Evolutionary conservation across 2,888 invertebrate species (phyloP).

Genomic region (Thyatira batis): DNA sequence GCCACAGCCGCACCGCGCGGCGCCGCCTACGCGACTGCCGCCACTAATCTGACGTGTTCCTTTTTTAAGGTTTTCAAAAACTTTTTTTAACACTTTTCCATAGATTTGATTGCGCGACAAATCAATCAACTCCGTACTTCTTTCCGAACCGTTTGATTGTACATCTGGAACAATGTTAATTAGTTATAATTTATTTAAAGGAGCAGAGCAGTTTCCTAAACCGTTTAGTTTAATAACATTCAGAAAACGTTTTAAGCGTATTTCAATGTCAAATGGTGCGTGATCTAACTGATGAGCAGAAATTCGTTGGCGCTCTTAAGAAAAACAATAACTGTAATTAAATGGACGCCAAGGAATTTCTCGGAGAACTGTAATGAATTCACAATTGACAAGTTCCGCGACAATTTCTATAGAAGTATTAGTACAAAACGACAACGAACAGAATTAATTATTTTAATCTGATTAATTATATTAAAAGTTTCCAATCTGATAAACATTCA

Average conservation of each 20-base stretch:
- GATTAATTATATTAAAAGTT: not conserved
- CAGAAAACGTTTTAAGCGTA: slow-evolving; percentile 40
- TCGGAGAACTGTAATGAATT: slow-evolving; percentile 34
- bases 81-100: slow-evolving; percentile 18
- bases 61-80: slow-evolving; percentile 27
- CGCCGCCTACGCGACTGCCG: slow-evolving; percentile 63
- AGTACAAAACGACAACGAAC: not conserved
- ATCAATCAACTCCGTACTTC: slow-evolving; percentile 31
- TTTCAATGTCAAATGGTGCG: slow-evolving; percentile 51
- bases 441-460: slow-evolving; percentile 1
- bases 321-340: slow-evolving; percentile 62
- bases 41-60: slow-evolving; percentile 30
- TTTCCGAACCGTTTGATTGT: slow-evolving; percentile 18
- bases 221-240: slow-evolving; percentile 7
- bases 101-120: slow-evolving; percentile 12
- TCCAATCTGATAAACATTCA: not conserved
- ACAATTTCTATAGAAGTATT: slow-evolving; percentile 17
- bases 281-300: slow-evolving; percentile 52
- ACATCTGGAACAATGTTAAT: slow-evolving; percentile 57
- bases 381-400: slow-evolving; percentile 26
- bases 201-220: slow-evolving; percentile 33
- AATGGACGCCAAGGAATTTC: slow-evolving; percentile 31
- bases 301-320: slow-evolving; percentile 36
- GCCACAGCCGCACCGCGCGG: slow-evolving; percentile 66
- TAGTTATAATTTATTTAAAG: too few relatives aligned